Percentiles rank a stretch among this genome's conserved stretches.
Conservation (phyloP, 2,797 vertebrate species). For the Danio jaintianensis region DNA sequence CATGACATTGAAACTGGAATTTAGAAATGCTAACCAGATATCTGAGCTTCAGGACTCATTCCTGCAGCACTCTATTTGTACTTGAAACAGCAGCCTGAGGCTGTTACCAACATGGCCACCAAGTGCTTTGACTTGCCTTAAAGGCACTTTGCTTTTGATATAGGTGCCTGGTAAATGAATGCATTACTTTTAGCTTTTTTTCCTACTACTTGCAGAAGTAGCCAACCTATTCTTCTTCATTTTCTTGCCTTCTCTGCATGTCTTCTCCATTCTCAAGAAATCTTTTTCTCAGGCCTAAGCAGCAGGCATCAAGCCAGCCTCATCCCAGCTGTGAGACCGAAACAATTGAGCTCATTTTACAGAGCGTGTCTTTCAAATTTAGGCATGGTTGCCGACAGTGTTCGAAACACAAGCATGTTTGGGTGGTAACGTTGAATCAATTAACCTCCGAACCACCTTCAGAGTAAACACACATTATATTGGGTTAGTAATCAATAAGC, state of each 20-base stretch:
- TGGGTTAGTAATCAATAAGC: slow-evolving; percentile 73
- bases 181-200: slow-evolving; percentile 4
- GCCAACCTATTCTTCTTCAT: slow-evolving; percentile 6
- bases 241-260: slow-evolving; percentile 12
- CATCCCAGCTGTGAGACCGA: slow-evolving; percentile 31
- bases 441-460: slow-evolving; percentile 76
- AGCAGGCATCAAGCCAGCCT: slow-evolving; percentile 36
- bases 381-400: slow-evolving; percentile 36
- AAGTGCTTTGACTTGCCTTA: slow-evolving; percentile 34
- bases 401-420: slow-evolving; percentile 65
- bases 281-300: slow-evolving; percentile 12
- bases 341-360: slow-evolving; percentile 39
- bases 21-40: neutral
- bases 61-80: slow-evolving; percentile 9
- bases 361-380: slow-evolving; percentile 36
- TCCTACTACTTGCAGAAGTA: neutral
- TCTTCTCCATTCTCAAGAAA: neutral
- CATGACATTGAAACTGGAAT: neutral
- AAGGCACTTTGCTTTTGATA: slow-evolving; percentile 1
- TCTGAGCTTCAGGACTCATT: slow-evolving; percentile 6
- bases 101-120: slow-evolving; percentile 23
- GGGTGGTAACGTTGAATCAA: slow-evolving; percentile 66
- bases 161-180: neutral
- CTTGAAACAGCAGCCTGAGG: slow-evolving; percentile 1
- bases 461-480: slow-evolving; percentile 75